Evolutionary conservation across 2,113 vertebrate genomes (phyloP).

Genomic region (Anolis sagrei): DNA sequence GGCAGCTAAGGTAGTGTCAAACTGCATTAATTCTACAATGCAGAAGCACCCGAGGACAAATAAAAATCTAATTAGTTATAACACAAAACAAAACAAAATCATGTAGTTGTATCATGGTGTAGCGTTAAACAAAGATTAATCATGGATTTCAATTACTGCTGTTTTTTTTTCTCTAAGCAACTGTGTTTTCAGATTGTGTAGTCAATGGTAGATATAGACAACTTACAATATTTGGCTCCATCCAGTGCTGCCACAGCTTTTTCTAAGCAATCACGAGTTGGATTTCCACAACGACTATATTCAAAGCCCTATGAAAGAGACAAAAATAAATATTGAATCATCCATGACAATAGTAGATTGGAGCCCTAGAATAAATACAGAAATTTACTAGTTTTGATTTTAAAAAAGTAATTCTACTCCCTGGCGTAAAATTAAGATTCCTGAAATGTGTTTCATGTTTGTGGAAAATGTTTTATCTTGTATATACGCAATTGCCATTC

Average conservation of each 20-base stretch:
- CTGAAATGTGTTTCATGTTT: not conserved
- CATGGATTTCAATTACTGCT: not conserved
- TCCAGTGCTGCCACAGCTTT: slow-evolving; percentile 87
- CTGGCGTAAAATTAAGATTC: not conserved
- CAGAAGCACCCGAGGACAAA: not conserved
- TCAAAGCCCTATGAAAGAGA: slow-evolving; percentile 83
- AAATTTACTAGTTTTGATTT: not conserved
- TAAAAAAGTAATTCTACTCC: not conserved
- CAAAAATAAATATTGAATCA: not conserved
- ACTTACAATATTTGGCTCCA: slow-evolving; percentile 92
- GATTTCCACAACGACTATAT: slow-evolving; percentile 93
- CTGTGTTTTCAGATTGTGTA: not conserved
- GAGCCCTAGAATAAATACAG: not conserved
- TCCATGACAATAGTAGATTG: not conserved
- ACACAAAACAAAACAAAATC: not conserved
- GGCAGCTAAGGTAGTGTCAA: too few species aligned
- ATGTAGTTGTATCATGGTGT: not conserved
- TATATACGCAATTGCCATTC: not conserved
- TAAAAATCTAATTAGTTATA: not conserved
- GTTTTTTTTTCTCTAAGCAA: not conserved
- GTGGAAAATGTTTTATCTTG: not conserved
- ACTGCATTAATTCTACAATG: too few species aligned
- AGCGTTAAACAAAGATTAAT: too few species aligned
- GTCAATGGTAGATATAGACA: not conserved
- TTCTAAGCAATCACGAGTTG: slow-evolving; percentile 89